Percentiles rank a stretch among this genome's conserved stretches.
phyloP scores from a whole-genome alignment of 2,888 invertebrate species.

The Drosophila picticornis region DNA sequence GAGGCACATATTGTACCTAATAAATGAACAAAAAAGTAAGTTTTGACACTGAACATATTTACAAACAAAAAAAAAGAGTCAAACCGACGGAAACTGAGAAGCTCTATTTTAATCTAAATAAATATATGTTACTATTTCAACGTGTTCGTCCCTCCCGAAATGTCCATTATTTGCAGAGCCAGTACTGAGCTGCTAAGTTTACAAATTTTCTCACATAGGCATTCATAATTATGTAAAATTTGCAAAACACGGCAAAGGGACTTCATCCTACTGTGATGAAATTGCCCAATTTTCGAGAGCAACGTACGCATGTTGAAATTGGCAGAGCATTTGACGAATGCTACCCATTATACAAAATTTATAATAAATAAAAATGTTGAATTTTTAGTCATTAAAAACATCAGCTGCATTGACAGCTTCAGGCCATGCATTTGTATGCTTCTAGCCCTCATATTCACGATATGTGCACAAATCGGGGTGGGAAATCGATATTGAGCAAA shows the following conservation, averaged over 20 bases:
- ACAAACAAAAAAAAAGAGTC: neutral
- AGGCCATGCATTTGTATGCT: neutral
- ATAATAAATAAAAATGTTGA: neutral
- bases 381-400: neutral
- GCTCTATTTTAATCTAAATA: neutral
- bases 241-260: neutral
- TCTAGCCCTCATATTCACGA: neutral
- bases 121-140: neutral
- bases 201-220: neutral
- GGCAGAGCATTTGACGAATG: neutral
- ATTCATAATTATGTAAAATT: neutral
- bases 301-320: neutral
- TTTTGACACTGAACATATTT: neutral
- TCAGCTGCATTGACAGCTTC: constrained; percentile 1
- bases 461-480: neutral
- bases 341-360: neutral
- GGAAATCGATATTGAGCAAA: neutral
- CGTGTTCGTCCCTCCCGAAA: neutral
- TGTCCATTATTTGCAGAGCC: neutral
- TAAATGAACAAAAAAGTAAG: neutral
- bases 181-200: neutral
- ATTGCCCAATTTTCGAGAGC: neutral
- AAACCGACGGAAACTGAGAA: neutral
- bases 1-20: neutral
- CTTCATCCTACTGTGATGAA: neutral